A percentile compares a stretch with the other conserved stretches of the same genome.
phyloP scores from a whole-genome alignment of 2,797 vertebrate genomes.

The Phylloscopus collybita region DNA sequence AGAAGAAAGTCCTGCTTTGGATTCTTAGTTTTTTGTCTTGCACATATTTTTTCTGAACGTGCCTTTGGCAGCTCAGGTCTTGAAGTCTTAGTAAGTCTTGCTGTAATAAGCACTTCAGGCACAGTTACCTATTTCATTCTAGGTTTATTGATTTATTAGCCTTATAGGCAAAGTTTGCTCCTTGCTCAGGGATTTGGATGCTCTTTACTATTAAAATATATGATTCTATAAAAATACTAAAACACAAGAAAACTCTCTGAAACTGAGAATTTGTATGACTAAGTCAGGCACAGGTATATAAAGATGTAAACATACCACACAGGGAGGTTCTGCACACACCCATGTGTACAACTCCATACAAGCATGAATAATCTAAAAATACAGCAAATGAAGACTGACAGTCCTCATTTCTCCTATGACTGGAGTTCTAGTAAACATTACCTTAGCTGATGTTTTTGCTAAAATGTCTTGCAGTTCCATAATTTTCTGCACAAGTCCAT shows the following conservation, averaged over 20 bases:
- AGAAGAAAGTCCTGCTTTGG: background rate
- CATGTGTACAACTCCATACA: background rate
- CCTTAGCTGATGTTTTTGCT: slow-evolving; percentile 98
- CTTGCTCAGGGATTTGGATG: slow-evolving; percentile 2
- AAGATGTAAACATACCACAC: background rate
- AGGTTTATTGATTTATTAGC: slow-evolving; percentile 41
- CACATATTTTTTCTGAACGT: background rate
- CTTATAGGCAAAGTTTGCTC: background rate
- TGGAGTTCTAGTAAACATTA: slow-evolving; percentile 69
- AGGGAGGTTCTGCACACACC: background rate
- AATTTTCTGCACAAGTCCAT: slow-evolving; percentile 98
- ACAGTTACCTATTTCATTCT: background rate
- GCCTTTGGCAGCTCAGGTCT: background rate
- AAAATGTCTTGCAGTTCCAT: slow-evolving; percentile 98
- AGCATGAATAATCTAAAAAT: background rate
- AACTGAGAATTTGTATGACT: background rate
- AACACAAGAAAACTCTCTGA: background rate
- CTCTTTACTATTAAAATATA: background rate
- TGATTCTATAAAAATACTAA: background rate
- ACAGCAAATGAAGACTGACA: background rate
- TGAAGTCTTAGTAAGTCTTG: background rate
- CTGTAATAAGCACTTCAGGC: background rate
- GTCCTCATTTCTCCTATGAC: background rate
- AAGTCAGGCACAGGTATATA: background rate
- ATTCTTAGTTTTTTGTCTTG: background rate